Evolutionary conservation across 2,113 vertebrate species (phyloP).

Genomic region (Suncus etruscus): DNA sequence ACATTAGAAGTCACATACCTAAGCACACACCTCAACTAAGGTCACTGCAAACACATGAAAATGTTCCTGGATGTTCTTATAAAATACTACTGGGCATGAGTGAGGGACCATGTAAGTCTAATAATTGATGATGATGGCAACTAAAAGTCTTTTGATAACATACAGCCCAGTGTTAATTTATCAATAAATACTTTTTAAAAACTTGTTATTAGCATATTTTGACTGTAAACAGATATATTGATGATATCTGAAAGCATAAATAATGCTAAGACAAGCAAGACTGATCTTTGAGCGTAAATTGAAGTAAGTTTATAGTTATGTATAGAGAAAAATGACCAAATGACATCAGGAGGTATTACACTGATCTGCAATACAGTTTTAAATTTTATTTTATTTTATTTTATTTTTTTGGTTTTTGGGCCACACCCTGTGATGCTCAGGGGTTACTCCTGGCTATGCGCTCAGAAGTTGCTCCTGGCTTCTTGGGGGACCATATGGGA

Average conservation of each 20-base stretch:
- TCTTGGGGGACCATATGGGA: too few species aligned
- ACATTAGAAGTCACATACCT: neutral
- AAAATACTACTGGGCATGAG: neutral
- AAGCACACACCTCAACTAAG: neutral
- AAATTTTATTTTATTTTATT: too few species aligned
- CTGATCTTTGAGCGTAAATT: neutral
- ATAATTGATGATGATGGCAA: neutral
- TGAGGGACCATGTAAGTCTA: neutral
- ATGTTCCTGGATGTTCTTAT: neutral
- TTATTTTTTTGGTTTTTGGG: too few species aligned
- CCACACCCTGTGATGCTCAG: too few species aligned
- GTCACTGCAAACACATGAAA: neutral
- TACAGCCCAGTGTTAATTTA: conserved; percentile 1
- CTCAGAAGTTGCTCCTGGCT: too few species aligned
- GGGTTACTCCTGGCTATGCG: too few species aligned
- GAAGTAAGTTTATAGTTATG: neutral
- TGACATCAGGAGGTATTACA: neutral
- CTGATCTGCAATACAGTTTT: neutral
- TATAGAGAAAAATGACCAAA: conserved; percentile 37
- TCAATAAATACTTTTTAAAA: conserved; percentile 28
- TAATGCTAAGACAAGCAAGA: neutral
- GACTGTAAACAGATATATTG: conserved; percentile 9
- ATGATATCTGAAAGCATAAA: conserved; percentile 38
- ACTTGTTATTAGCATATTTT: neutral
- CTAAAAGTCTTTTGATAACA: neutral